Conservation (phyloP, 2,797 vertebrate genomes). For the Hydrophis major region DNA sequence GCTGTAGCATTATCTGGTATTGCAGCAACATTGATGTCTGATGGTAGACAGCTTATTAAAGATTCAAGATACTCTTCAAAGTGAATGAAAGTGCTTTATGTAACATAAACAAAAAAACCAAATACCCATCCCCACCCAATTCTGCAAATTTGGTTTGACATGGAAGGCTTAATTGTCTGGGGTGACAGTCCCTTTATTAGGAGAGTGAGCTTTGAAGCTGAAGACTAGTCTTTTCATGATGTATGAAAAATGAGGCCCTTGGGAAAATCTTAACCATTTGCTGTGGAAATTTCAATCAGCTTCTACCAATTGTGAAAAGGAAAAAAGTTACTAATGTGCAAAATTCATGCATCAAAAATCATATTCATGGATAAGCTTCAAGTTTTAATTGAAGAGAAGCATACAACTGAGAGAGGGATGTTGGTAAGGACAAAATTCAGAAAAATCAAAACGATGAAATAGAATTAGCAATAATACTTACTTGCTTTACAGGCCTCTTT, state of each 20-base stretch:
- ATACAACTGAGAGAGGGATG: not conserved
- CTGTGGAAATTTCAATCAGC: not conserved
- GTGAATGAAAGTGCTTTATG: not conserved
- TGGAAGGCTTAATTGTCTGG: not conserved
- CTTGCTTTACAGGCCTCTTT: too few species aligned
- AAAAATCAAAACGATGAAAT: not conserved
- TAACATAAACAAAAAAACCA: not conserved
- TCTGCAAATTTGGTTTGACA: not conserved
- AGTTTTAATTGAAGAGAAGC: not conserved
- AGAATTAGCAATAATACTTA: not conserved
- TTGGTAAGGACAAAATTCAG: not conserved
- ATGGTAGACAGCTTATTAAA: not conserved
- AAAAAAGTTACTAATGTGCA: not conserved
- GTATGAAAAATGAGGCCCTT: not conserved
- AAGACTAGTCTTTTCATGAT: not conserved
- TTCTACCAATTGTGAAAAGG: not conserved
- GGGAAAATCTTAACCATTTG: constrained; percentile 1
- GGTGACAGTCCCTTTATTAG: not conserved
- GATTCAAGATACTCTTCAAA: not conserved
- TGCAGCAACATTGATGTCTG: not conserved
- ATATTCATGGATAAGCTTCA: not conserved
- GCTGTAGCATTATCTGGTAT: not conserved
- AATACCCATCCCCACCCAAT: not conserved
- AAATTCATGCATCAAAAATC: not conserved
- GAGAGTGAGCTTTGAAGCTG: not conserved